phyloP scores from a whole-genome alignment of 2,888 invertebrate species.

The Tipula confusa region DNA sequence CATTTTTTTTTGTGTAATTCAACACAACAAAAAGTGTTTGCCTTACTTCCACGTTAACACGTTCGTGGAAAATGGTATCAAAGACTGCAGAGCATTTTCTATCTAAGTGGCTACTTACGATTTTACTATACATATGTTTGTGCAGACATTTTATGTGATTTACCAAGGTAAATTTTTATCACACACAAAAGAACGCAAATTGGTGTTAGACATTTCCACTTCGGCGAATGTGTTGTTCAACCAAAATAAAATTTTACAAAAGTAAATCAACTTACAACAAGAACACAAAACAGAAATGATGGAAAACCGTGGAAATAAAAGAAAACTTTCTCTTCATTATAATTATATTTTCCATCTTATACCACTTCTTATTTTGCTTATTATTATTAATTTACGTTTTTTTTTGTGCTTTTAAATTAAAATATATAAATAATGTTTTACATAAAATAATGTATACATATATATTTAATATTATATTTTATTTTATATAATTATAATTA shows the following conservation, averaged over 20 bases:
- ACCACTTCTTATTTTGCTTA: neutral
- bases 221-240: neutral
- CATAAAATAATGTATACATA: neutral
- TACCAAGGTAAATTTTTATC: too few relatives aligned
- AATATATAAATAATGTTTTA: constrained; percentile 20
- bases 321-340: neutral
- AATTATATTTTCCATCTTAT: constrained; percentile 8
- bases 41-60: neutral
- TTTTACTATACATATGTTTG: neutral
- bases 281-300: neutral
- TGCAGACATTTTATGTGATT: too few relatives aligned
- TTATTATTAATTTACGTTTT: neutral
- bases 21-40: neutral
- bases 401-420: constrained; percentile 15
- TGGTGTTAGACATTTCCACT: neutral
- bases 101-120: neutral
- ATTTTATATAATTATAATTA: neutral
- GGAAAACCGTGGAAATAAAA: neutral
- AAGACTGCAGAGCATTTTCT: neutral
- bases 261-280: neutral
- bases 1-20: neutral
- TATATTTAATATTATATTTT: neutral
- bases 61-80: neutral
- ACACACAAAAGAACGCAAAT: too few relatives aligned
- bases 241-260: neutral